A percentile compares a stretch with the other conserved stretches of the same genome.
phyloP scores from a whole-genome alignment of 1,140 invertebrate genomes.

The Elymnias hypermnestra region DNA sequence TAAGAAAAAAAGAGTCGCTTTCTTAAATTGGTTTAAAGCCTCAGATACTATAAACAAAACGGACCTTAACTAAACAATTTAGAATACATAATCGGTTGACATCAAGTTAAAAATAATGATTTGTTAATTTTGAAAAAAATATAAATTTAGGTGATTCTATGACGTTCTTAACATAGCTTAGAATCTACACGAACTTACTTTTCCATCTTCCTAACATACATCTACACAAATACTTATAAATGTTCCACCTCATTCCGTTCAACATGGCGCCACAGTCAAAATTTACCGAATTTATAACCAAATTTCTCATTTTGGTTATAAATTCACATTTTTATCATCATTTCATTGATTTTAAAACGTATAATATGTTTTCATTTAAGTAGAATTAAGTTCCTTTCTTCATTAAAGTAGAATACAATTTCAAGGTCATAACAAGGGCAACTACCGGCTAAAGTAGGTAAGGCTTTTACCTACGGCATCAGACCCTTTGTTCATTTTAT shows the following conservation, averaged over 20 bases:
- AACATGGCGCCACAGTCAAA: background rate
- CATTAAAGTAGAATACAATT: too few relatives aligned
- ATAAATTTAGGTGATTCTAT: conserved; percentile 34
- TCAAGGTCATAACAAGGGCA: too few relatives aligned
- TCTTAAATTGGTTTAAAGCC: background rate
- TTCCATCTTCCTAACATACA: conserved; percentile 12
- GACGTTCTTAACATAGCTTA: conserved; percentile 41
- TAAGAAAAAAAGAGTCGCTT: too few relatives aligned
- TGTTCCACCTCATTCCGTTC: background rate
- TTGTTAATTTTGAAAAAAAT: background rate
- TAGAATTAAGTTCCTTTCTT: too few relatives aligned
- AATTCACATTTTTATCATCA: too few relatives aligned
- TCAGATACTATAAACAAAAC: background rate
- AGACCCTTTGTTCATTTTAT: too few relatives aligned
- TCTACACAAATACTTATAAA: background rate
- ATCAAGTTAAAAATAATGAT: background rate
- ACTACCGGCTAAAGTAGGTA: too few relatives aligned
- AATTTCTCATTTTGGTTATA: background rate
- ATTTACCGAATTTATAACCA: background rate
- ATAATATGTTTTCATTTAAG: too few relatives aligned
- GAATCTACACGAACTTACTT: conserved; percentile 26
- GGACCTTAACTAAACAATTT: too few relatives aligned
- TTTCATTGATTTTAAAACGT: too few relatives aligned
- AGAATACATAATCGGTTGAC: background rate
- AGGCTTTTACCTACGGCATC: too few relatives aligned